These are phyloP conservation scores for Scaptomyza parva DNA, from an alignment of 2,888 invertebrate species.

Conservation along the genomic window DNA sequence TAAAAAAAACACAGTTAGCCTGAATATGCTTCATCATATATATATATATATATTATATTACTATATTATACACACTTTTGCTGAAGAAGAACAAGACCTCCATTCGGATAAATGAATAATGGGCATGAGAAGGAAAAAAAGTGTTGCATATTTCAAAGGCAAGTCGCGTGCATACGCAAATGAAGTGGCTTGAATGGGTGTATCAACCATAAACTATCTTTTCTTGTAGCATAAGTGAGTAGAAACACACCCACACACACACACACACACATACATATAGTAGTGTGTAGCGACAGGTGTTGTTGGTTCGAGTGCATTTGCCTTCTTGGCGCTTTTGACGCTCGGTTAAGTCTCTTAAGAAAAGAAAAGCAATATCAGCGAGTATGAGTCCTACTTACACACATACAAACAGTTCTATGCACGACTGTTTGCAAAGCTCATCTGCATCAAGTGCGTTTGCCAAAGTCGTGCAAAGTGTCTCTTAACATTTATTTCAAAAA, in stretches of 20 bases:
- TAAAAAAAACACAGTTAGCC: not conserved
- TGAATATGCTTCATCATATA: not conserved
- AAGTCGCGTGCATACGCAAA: constrained; percentile 8
- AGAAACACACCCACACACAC: constrained; percentile 3
- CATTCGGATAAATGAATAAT: constrained; percentile 1
- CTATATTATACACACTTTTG: not conserved
- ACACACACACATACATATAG: not conserved
- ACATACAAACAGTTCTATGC: not conserved
- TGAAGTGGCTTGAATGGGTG: constrained; percentile 14
- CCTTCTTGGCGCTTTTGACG: constrained; percentile 5
- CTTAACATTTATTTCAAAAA: constrained; percentile 52
- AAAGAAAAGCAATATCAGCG: constrained; percentile 14
- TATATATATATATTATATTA: not conserved
- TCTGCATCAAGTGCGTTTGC: constrained; percentile 43
- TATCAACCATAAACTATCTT: constrained; percentile 23
- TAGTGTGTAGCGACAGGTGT: not conserved
- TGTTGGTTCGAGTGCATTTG: constrained; percentile 5
- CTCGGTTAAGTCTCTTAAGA: constrained; percentile 4
- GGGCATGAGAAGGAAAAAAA: not conserved
- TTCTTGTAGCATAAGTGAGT: constrained; percentile 5
- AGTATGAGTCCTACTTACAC: not conserved
- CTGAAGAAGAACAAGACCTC: not conserved
- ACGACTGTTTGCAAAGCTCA: constrained; percentile 24
- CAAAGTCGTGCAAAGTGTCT: constrained; percentile 55
- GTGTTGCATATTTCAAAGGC: constrained; percentile 1